These are phyloP conservation scores for Ptychobarbus kaznakovi DNA, from an alignment of 2,797 vertebrate genomes.

Conservation along the genomic window DNA sequence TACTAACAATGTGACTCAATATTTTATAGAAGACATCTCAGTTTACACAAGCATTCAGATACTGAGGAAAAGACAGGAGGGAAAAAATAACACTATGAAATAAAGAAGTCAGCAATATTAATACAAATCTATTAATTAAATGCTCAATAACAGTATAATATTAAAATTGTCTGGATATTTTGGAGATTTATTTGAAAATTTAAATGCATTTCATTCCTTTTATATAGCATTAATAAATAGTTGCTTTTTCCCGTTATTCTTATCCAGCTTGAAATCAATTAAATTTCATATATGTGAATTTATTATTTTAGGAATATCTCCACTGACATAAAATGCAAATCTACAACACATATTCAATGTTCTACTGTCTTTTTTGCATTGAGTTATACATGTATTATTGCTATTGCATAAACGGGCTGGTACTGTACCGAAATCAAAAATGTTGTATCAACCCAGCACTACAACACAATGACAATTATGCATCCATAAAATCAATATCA, in stretches of 20 bases:
- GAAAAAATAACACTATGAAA: background rate
- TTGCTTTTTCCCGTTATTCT: background rate
- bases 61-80: background rate
- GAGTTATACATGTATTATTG: background rate
- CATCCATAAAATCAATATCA: background rate
- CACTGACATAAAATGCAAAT: background rate
- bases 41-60: background rate
- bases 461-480: background rate
- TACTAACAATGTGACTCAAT: background rate
- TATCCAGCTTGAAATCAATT: background rate
- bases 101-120: background rate
- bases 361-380: background rate
- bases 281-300: background rate
- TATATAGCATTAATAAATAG: background rate
- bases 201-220: background rate
- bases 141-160: background rate
- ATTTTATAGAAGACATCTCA: constrained; percentile 8
- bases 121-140: background rate
- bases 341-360: background rate
- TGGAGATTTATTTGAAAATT: background rate
- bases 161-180: background rate
- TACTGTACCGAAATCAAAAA: background rate
- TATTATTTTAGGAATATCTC: background rate
- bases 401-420: background rate
- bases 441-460: background rate